Base-by-base conservation (phyloP, 2,797 vertebrate genomes). In the Pygocentrus nattereri region DNA sequence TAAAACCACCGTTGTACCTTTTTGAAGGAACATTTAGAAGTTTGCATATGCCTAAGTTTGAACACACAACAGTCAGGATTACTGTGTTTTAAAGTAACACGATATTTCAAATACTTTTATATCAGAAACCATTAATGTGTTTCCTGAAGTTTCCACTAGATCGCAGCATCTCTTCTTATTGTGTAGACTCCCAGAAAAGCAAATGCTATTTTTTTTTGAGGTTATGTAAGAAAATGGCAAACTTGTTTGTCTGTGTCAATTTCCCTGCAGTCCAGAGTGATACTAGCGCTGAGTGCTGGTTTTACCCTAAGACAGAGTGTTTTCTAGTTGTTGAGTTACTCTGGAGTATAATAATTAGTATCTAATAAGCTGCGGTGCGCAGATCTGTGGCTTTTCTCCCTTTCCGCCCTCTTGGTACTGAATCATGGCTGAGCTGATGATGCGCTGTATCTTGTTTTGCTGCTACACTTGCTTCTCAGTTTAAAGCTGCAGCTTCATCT, bases 391-490 rank as follows among this genome's bases (percentile, higher is more conserved):
- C 23, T 56, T n/a, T 38, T 50, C 54, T 82, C 25, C 15, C 44
- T 67, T 15, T 54, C 11, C 25, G 23, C 21, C 65, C 58, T 41
- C 19, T 44, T 30, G 61, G 49, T 72, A 23, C 49, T 54, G 41
- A 41, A 62, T 49, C 78, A 61, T 58, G n/a, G 1, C 56, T 25
- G 23, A 25, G 54, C 54, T 56, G 52, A 81, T 78, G 56, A 76
- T 52, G 65, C 21, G 5, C 81, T 74, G 38, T 79, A 73, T 38
- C 77, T 54, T 88, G 84, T 85, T 83, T 56, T 88, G 84, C 85
- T 83, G 82, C 86, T 82, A 83, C 76, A 82, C 71, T 87, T 88
- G 47, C 69, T 79, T 75, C 65, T 76, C 65, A 79, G 72, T 82
- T 80, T 84, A 80, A 79, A 61, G 70, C 47, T 70, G 58, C 70